These are phyloP conservation scores for Ceratosolen solmsi DNA, from an alignment of 1,140 invertebrate genomes.

Conservation along the genomic window DNA sequence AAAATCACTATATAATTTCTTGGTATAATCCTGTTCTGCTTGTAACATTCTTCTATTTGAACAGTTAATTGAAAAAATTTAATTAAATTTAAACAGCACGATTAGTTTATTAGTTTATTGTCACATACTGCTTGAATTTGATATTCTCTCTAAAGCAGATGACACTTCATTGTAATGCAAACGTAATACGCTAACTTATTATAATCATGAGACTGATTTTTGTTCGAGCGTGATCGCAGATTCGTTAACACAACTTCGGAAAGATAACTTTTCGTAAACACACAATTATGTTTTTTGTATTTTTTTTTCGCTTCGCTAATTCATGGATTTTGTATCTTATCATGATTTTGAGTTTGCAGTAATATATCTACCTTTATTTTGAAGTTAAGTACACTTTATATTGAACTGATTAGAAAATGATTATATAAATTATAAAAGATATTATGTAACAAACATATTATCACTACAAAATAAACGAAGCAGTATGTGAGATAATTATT, in stretches of 20 bases:
- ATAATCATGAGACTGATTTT: neutral
- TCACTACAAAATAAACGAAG: neutral
- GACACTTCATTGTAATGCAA: neutral
- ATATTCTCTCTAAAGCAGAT: neutral
- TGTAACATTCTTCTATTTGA: conserved; percentile 34
- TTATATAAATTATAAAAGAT: neutral
- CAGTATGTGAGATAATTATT: neutral
- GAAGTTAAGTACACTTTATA: conserved; percentile 25
- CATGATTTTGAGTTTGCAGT: conserved; percentile 4
- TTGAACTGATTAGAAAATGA: neutral
- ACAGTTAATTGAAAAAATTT: neutral
- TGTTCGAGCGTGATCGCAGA: neutral
- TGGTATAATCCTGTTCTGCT: neutral
- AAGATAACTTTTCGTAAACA: neutral
- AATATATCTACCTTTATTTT: neutral
- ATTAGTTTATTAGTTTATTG: neutral
- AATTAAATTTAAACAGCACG: conserved; percentile 6
- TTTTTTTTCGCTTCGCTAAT: neutral
- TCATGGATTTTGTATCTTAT: conserved; percentile 33
- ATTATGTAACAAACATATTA: conserved; percentile 32
- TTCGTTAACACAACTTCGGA: neutral
- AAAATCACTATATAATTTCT: neutral
- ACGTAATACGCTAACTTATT: neutral
- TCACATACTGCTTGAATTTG: neutral
- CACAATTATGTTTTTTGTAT: conserved; percentile 7